Base-by-base conservation (phyloP, 2,888 invertebrate genomes). In the Merodon equestris region DNA sequence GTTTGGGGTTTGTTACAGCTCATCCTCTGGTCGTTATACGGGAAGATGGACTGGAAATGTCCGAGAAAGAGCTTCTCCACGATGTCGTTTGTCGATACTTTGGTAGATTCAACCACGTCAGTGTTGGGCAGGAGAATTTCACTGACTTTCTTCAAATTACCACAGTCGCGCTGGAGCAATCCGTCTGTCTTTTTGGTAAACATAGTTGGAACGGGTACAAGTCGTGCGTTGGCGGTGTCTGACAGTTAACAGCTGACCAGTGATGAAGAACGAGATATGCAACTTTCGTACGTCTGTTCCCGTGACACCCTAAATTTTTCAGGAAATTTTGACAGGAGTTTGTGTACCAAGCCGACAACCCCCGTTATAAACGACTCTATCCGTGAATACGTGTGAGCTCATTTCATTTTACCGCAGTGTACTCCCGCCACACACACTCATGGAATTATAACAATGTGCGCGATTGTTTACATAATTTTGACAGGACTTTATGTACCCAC, bases 91-190 rank as follows among this genome's bases (percentile, higher is more conserved):
- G 45, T 10, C 9, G 50, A 36, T n/a, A 50, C n/a, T 3, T 42
- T 10, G 12, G 15, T 58, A 9, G 51, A 36, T n/a, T 42, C 51
- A 3, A 9, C 42, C 13, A 40, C 13, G 3, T 50, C 36, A 7
- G 38, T 34, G n/a, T 18, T 61, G 45, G 61, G 40, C 0, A 67
- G 42, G 2, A 77, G 51, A 40, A 73, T 61, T 57, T 73, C 56
- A 40, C 61, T 45, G n/a, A 63, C n/a, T 47, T 61, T 67, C 1
- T n/a, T 47, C 51, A 38, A 73, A 42, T 57, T 58, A 66, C 61
- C 67, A 67, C 67, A 38, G 42, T 17, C 38, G 0, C 34, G 9
- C 7, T 61, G 47, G 1, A 9, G 27, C 38, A 66, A 44, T 51
- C 40, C 53, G 40, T 57, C 57, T 9, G 27, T 34, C 18, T 27